Evolutionary conservation across 30 jellyfish, hydroid and myxozoan genomes (phyloP).

Genomic region (Phacellophora camtschatica): DNA sequence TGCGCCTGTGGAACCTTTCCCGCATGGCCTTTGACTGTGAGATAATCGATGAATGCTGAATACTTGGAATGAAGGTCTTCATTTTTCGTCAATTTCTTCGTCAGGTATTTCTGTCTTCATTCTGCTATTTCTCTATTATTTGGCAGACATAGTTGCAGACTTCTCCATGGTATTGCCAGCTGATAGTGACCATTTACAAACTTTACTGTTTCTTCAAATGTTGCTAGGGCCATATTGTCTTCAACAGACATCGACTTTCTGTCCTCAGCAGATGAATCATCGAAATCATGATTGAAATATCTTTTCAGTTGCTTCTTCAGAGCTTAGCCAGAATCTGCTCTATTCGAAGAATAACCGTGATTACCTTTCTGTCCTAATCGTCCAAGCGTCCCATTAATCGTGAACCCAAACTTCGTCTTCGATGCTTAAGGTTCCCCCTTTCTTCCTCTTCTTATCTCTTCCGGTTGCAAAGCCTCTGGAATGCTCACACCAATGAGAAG

Average conservation of each 20-base stretch:
- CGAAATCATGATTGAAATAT: slow-evolving; percentile 39
- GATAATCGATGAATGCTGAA: background rate
- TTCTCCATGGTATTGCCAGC: slow-evolving; percentile 46
- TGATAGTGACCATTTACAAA: slow-evolving; percentile 49
- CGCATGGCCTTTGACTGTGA: background rate
- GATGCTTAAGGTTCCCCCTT: slow-evolving; percentile 62
- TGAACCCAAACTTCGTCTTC: slow-evolving; percentile 55
- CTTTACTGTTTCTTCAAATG: slow-evolving; percentile 5
- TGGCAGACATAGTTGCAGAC: slow-evolving; percentile 5
- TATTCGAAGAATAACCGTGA: background rate
- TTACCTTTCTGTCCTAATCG: background rate
- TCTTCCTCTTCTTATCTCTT: background rate
- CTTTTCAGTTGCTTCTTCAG: slow-evolving; percentile 12
- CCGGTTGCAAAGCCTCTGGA: slow-evolving; percentile 62
- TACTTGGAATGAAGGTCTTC: background rate
- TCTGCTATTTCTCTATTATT: slow-evolving; percentile 24
- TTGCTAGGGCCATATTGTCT: slow-evolving; percentile 2
- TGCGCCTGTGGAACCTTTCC: background rate
- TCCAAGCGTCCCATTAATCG: slow-evolving; percentile 55
- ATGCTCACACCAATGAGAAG: slow-evolving; percentile 29
- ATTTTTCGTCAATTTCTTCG: background rate
- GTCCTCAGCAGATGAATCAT: background rate
- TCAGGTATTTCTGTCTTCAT: background rate
- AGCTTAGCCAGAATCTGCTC: background rate
- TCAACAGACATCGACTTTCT: slow-evolving; percentile 14